Percentiles rank a stretch among this genome's conserved stretches.
These are phyloP conservation scores for Coryphaenoides rupestris DNA, from an alignment of 2,113 vertebrate genomes.

Conservation along the genomic window DNA sequence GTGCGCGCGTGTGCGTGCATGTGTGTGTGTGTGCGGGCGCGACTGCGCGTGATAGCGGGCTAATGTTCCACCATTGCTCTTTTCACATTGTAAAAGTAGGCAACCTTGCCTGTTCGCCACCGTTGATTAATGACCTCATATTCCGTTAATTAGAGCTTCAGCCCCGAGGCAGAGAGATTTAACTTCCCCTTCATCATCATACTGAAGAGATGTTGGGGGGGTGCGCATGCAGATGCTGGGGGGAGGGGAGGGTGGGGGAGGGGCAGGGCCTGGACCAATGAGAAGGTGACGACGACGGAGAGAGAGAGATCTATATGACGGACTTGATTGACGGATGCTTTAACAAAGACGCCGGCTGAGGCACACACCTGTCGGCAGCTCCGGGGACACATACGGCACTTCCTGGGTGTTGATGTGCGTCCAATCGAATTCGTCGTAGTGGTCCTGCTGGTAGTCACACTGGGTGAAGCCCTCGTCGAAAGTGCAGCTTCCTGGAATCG, in stretches of 20 bases:
- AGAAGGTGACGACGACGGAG: too few relatives aligned
- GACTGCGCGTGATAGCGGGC: slow-evolving; percentile 18
- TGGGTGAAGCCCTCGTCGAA: slow-evolving; percentile 91
- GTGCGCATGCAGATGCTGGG: background rate
- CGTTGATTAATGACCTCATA: slow-evolving; percentile 96
- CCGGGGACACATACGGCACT: slow-evolving; percentile 84
- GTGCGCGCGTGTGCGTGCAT: too few relatives aligned
- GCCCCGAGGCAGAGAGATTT: slow-evolving; percentile 87
- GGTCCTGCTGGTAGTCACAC: slow-evolving; percentile 96
- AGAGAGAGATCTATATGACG: background rate
- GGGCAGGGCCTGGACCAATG: background rate
- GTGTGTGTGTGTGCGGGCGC: too few relatives aligned
- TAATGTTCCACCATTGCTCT: slow-evolving; percentile 50
- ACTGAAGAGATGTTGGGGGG: slow-evolving; percentile 80
- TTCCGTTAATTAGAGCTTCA: slow-evolving; percentile 86
- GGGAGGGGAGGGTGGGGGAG: slow-evolving; percentile 5
- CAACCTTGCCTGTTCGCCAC: slow-evolving; percentile 74
- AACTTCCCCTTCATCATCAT: slow-evolving; percentile 84
- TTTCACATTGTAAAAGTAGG: slow-evolving; percentile 60
- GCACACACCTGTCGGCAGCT: slow-evolving; percentile 90
- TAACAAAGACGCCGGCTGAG: background rate
- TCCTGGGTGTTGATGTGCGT: slow-evolving; percentile 92
- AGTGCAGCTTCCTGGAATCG: slow-evolving; percentile 83
- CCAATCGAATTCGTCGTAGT: slow-evolving; percentile 96
- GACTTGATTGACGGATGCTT: slow-evolving; percentile 3